A percentile compares a stretch with the other conserved stretches of the same genome.
Conservation (phyloP, 2,113 vertebrate species). For the Pangasianodon gigas region DNA sequence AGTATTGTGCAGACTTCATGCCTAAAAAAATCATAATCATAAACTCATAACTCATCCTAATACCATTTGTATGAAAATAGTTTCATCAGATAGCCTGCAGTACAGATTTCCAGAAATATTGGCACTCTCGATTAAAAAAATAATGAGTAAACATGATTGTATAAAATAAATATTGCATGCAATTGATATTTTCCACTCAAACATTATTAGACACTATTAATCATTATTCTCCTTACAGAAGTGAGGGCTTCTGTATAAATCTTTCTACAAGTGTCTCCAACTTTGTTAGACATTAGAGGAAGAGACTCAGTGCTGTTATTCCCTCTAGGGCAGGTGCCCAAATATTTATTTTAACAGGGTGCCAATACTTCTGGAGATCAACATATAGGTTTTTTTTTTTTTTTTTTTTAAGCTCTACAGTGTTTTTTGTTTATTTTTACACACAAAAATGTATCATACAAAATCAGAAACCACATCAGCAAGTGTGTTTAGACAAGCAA, state of each 20-base stretch:
- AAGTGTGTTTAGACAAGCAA: not conserved
- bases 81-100: too few species aligned
- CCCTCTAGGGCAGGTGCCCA: not conserved
- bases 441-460: too few species aligned
- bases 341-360: not conserved
- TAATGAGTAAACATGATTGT: not conserved
- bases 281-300: not conserved
- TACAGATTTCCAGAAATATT: not conserved
- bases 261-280: not conserved
- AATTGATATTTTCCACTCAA: not conserved
- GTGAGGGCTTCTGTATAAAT: not conserved
- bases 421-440: not conserved
- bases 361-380: not conserved
- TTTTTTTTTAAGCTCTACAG: not conserved
- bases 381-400: not conserved
- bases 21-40: not conserved
- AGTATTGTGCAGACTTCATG: not conserved
- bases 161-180: not conserved
- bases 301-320: not conserved
- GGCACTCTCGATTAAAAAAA: not conserved
- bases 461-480: not conserved
- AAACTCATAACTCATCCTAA: too few species aligned
- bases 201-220: not conserved
- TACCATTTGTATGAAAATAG: too few species aligned
- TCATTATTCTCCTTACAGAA: not conserved